Evolutionary conservation across 2,888 invertebrate species (phyloP), one percentile per base, ranked within the genome.

Genomic region (Rotaria sp.): DNA sequence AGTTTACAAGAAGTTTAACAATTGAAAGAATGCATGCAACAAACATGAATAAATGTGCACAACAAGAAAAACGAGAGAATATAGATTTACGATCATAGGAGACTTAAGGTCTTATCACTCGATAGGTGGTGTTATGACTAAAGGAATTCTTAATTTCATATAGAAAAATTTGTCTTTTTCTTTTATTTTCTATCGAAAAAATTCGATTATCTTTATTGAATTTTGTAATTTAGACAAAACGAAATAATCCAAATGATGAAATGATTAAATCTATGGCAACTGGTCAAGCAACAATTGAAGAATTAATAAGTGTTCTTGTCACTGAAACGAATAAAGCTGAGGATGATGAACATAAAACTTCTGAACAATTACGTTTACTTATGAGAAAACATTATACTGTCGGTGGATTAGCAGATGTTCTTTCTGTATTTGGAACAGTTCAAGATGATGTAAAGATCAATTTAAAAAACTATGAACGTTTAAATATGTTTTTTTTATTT

Each of bases 351-450:
- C 2, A 4, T 13, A 80, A 45, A 80, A 45, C 24, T 45, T 11
- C 80, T 13, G 80, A 80, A 21, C 80, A 80, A 45, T 45, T 80
- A 45, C 80, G 80, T 41, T 80, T 80, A 45, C 45, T 80, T 45
- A 80, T 80, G 80, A 80, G 80, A 80, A 80, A 80, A 80, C 45
- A 80, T 80, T 80, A 80, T 80, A 80, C 80, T 5, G 45, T 80
- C n/a, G 80, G 80, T 13, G 80, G 80, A 5, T n/a, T 80, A 45
- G 45, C 80, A 4, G 80, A 80, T 80, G 35, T 80, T 45, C 45
- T 80, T 8, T 80, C 80, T 10, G 80, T 80, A 26, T 80, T 80
- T 15, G 80, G 80, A 45, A 26, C 80, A 13, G 45, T 80, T 1
- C 45, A 80, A 80, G 80, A 80, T n/a, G 80, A 80, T 80, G 67